Conservation (phyloP, 2,888 invertebrate genomes). For the Melieria crassipennis region DNA sequence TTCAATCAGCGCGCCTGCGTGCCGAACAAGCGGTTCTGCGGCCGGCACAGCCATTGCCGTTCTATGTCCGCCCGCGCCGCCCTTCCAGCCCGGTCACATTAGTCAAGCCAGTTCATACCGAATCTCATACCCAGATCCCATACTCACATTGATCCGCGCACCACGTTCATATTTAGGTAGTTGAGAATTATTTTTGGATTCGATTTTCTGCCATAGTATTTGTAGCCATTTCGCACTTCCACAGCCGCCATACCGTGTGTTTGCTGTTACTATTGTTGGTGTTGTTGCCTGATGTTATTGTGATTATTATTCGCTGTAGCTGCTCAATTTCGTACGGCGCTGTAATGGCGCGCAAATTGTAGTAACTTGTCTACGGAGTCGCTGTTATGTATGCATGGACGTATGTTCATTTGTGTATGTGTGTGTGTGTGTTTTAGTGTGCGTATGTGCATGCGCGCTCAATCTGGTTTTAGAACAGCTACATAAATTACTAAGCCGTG, state of each 20-base stretch:
- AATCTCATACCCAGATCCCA: background rate
- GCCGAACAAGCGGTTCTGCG: too few species aligned
- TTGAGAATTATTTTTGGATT: conserved; percentile 72
- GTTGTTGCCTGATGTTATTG: background rate
- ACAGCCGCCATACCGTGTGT: conserved; percentile 69
- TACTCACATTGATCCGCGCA: conserved; percentile 81
- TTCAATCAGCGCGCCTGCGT: too few species aligned
- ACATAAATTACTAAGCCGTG: conserved; percentile 30
- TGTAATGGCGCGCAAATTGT: background rate
- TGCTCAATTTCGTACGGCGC: too few species aligned
- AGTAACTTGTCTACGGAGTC: background rate
- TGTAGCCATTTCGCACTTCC: conserved; percentile 74
- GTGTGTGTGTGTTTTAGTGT: conserved; percentile 4
- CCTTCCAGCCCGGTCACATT: too few species aligned
- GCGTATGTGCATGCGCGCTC: conserved; percentile 25
- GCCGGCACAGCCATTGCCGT: too few species aligned
- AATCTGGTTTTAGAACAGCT: conserved; percentile 30
- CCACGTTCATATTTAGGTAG: conserved; percentile 78
- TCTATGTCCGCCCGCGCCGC: too few species aligned
- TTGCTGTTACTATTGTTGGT: conserved; percentile 15
- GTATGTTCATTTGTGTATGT: conserved; percentile 6
- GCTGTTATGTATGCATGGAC: background rate
- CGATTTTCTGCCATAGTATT: conserved; percentile 72
- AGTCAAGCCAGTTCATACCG: background rate
- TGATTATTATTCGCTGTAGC: too few species aligned